Conservation (phyloP, 2,888 invertebrate species). For the Zaprionus bogoriensis region DNA sequence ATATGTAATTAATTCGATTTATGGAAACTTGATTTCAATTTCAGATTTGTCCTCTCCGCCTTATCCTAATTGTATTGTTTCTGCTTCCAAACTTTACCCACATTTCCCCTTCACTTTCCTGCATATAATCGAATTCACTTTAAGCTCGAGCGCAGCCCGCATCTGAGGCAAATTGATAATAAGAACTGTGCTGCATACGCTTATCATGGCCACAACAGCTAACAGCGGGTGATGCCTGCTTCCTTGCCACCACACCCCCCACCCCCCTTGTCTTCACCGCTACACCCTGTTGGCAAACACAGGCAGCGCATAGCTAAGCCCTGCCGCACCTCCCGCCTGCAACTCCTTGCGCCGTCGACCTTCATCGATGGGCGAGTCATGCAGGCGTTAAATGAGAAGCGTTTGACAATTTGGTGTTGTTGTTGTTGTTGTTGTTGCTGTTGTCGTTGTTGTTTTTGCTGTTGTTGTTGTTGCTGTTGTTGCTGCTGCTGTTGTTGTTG, state of each 20-base stretch:
- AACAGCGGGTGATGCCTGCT: conserved; percentile 14
- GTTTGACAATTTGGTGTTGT: conserved; percentile 50
- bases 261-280: too few species aligned
- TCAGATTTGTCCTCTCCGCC: too few species aligned
- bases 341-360: not conserved
- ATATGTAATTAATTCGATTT: too few species aligned
- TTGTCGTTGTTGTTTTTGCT: conserved; percentile 11
- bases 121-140: conserved; percentile 5
- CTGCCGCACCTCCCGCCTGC: not conserved
- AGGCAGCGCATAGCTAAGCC: not conserved
- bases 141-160: conserved; percentile 3
- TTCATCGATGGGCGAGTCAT: conserved; percentile 43
- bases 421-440: conserved; percentile 18
- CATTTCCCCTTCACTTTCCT: too few species aligned
- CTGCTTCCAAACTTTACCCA: too few species aligned
- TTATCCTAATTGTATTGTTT: too few species aligned
- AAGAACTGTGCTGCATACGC: conserved; percentile 27
- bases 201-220: conserved; percentile 49
- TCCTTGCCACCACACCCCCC: not conserved
- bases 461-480: conserved; percentile 15
- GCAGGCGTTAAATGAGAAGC: conserved; percentile 72
- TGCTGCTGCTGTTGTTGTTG: conserved; percentile 15
- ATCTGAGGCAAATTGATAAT: conserved; percentile 45
- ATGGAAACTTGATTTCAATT: too few species aligned
- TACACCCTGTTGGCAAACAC: not conserved